Base-by-base conservation (phyloP, 2,113 vertebrate genomes). In the Caranx ignobilis region DNA sequence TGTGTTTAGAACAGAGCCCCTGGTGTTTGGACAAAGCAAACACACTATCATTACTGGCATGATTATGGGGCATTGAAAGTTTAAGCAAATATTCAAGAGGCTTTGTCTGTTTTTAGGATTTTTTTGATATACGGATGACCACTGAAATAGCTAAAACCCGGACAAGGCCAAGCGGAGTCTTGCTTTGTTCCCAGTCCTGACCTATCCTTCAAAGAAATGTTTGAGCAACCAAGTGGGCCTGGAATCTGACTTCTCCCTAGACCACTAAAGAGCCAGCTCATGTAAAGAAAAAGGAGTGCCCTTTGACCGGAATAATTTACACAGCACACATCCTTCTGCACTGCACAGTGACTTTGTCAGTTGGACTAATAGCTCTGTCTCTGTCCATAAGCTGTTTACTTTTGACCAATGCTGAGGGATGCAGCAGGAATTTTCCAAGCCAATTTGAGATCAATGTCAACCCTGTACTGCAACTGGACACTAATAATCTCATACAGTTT, bases 31-130 rank as follows among this genome's bases (percentile, higher is more conserved):
- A 91, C 88, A 91, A 88, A 86, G 81, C 86, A 90, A 93, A 92
- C 71, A 90, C 67, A 70, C 86, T 88, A 86, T 91, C 86, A 92
- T 93, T 94, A 92, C 90, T 87, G 72, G 69, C 86, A 88, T 94
- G 91, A 94, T 95, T 94, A 94, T 89, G 89, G 93, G 91, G 88
- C 88, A 92, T 71, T 61, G 62, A 79, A 87, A 91, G 92, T 94
- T 94, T 91, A 91, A 89, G 79, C 88, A 95, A 94, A 94, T 94
- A 94, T 89, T 88, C 88, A 55, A 83, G 65, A 88, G 65, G 83
- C 83, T 91, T 91, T 77, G 81, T 93, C 93, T 90, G 84, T 87
- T 92, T 94, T 93, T 93, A 91, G 82, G 79, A 79, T 88, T 88
- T 87, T 85, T 85, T 89, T 85, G 83, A 91, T 92, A 79, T 85